These are phyloP conservation scores for Drosophila tsacasi DNA, from an alignment of 1,140 invertebrate species.

Conservation along the genomic window DNA sequence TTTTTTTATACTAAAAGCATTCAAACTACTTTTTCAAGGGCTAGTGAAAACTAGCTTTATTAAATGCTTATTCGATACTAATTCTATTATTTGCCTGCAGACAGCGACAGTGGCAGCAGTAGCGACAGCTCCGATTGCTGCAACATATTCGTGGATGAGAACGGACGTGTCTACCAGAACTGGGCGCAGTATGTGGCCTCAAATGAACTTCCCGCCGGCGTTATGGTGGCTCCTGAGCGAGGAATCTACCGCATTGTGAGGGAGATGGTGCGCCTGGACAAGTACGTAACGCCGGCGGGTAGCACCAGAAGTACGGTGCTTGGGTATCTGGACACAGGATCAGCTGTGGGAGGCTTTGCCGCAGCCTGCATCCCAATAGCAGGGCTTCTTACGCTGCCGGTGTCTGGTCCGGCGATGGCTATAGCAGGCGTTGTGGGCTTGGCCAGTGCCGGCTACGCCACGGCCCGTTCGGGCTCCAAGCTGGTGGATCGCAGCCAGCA, in stretches of 20 bases:
- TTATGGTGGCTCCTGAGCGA: slow-evolving; percentile 64
- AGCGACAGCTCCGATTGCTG: slow-evolving; percentile 66
- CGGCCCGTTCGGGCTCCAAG: slow-evolving; percentile 48
- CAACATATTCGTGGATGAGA: slow-evolving; percentile 77
- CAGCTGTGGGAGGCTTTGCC: slow-evolving; percentile 50
- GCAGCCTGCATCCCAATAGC: slow-evolving; percentile 71
- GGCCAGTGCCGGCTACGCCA: slow-evolving; percentile 56
- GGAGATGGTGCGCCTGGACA: slow-evolving; percentile 39
- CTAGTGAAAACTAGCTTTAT: not conserved
- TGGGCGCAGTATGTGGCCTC: slow-evolving; percentile 64
- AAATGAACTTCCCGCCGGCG: slow-evolving; percentile 66
- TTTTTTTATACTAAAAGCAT: too few relatives aligned
- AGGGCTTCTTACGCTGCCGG: slow-evolving; percentile 38
- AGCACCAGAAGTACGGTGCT: slow-evolving; percentile 22
- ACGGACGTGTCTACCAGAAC: slow-evolving; percentile 75
- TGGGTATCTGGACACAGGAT: slow-evolving; percentile 37
- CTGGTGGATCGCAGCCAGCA: slow-evolving; percentile 69
- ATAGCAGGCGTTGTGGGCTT: slow-evolving; percentile 54
- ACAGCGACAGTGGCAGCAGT: slow-evolving; percentile 14
- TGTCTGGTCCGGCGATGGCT: slow-evolving; percentile 62
- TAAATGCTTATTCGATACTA: not conserved
- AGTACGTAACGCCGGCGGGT: slow-evolving; percentile 52
- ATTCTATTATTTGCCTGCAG: slow-evolving; percentile 7
- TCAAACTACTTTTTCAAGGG: too few relatives aligned
- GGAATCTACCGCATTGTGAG: slow-evolving; percentile 56